Conservation (phyloP, 2,113 vertebrate species). For the Felis chaus region DNA sequence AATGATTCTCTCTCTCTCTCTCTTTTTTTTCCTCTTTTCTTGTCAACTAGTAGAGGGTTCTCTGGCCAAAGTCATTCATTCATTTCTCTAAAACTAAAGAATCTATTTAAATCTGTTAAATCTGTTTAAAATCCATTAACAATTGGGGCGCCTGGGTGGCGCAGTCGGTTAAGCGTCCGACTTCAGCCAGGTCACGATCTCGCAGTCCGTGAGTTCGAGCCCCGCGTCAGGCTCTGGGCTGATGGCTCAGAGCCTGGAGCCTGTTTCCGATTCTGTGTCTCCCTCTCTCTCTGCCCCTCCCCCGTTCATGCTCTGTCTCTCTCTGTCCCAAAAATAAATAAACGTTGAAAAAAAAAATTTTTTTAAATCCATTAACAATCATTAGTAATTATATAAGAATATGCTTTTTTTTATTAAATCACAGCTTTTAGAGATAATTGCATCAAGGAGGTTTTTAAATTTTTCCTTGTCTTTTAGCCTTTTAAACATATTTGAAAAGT, state of each 20-base stretch:
- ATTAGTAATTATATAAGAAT: background rate
- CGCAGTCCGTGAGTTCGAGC: too few species aligned
- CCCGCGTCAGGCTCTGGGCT: too few species aligned
- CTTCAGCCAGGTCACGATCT: too few species aligned
- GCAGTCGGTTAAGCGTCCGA: too few species aligned
- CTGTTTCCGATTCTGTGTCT: too few species aligned
- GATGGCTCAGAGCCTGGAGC: too few species aligned
- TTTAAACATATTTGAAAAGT: slow-evolving; percentile 3
- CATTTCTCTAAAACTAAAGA: background rate
- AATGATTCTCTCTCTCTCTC: background rate
- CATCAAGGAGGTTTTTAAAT: background rate
- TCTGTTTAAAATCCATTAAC: background rate
- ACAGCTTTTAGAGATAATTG: background rate
- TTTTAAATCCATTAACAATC: background rate
- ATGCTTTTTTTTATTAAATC: background rate
- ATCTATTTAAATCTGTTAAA: background rate
- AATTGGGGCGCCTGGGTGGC: too few species aligned
- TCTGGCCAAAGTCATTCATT: background rate
- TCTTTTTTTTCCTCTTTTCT: background rate
- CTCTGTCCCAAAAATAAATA: too few species aligned
- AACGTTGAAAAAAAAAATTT: too few species aligned
- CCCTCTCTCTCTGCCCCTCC: too few species aligned
- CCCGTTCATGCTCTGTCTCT: too few species aligned
- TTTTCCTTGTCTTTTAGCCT: background rate
- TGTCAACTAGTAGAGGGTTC: background rate